A percentile compares a stretch with the other conserved stretches of the same genome.
Evolutionary conservation across 2,888 invertebrate genomes (phyloP).

Genomic region (Subacronicta megacephala): DNA sequence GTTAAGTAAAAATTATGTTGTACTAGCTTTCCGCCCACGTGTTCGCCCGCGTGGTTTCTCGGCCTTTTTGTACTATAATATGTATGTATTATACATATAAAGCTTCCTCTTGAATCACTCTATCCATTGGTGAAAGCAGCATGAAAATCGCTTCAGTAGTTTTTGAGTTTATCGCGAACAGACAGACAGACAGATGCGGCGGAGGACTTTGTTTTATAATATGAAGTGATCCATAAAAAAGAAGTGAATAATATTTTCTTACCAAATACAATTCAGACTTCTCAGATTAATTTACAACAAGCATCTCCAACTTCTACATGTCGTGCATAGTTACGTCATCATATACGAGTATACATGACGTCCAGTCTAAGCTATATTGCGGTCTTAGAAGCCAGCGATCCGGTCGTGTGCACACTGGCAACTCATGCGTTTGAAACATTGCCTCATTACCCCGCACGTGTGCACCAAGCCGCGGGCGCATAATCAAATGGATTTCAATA

Average conservation of each 20-base stretch:
- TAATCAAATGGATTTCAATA: conserved; percentile 56
- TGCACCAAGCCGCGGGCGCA: conserved; percentile 41
- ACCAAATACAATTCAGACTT: conserved; percentile 5
- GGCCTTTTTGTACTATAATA: too few relatives aligned
- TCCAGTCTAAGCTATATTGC: conserved; percentile 21
- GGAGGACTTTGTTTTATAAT: too few relatives aligned
- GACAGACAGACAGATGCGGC: too few relatives aligned
- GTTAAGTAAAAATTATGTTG: too few relatives aligned
- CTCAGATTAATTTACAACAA: conserved; percentile 21
- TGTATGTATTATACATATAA: too few relatives aligned
- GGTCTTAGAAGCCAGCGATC: conserved; percentile 14
- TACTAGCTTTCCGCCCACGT: too few relatives aligned
- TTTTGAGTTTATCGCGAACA: too few relatives aligned
- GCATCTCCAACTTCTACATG: conserved; percentile 4
- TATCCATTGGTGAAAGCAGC: too few relatives aligned
- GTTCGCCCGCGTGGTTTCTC: too few relatives aligned
- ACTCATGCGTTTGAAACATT: conserved; percentile 35
- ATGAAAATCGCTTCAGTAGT: too few relatives aligned
- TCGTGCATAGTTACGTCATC: conserved; percentile 13
- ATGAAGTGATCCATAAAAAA: too few relatives aligned
- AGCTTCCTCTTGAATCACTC: too few relatives aligned
- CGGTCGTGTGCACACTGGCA: conserved; percentile 24
- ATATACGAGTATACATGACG: conserved; percentile 12
- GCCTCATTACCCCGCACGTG: conserved; percentile 51
- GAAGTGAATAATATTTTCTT: neutral